Conservation (phyloP, 1,140 invertebrate genomes). For the Polypedilum vanderplanki region DNA sequence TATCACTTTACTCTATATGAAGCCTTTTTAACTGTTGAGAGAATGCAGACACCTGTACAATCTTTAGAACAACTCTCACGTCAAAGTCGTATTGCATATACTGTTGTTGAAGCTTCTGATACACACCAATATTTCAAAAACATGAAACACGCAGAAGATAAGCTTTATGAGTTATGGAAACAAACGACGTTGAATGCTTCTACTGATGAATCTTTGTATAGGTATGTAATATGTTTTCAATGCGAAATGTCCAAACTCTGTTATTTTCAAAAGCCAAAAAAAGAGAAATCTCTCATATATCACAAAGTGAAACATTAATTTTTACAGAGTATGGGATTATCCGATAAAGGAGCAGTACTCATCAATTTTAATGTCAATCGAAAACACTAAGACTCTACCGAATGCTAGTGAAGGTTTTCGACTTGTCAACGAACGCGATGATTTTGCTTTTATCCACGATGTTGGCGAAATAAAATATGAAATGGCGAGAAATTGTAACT, state of each 20-base stretch:
- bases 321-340: constrained; percentile 78
- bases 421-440: constrained; percentile 66
- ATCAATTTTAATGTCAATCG: constrained; percentile 76
- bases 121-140: constrained; percentile 83
- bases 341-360: constrained; percentile 86
- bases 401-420: constrained; percentile 64
- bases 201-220: constrained; percentile 56
- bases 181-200: constrained; percentile 75
- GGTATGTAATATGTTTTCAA: constrained; percentile 20
- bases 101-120: constrained; percentile 70
- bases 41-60: constrained; percentile 87
- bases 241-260: no score
- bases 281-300: no score
- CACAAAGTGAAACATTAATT: no score
- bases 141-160: constrained; percentile 86
- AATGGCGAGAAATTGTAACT: constrained; percentile 72
- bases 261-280: no score
- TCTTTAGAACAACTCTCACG: constrained; percentile 79
- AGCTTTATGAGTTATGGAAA: constrained; percentile 81
- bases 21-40: constrained; percentile 91
- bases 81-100: constrained; percentile 87
- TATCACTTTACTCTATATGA: background rate
- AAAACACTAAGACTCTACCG: constrained; percentile 62
- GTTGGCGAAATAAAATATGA: constrained; percentile 77
- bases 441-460: constrained; percentile 86